Conservation (phyloP, 2,888 invertebrate genomes). For the Phortica okadai region DNA sequence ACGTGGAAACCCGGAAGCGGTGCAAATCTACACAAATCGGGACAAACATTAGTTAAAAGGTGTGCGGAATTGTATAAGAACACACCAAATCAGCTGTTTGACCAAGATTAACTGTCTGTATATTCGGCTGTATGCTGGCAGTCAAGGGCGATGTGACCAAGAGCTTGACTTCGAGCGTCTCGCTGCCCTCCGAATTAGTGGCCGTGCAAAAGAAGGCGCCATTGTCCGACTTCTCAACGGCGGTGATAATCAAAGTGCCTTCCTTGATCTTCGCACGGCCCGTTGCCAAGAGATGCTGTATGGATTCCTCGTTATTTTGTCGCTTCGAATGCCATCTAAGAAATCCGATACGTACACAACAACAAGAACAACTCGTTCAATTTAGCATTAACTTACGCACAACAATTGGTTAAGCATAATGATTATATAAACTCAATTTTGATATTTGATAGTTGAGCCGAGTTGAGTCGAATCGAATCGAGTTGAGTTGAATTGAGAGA, state of each 20-base stretch:
- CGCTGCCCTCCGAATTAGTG: conserved; percentile 79
- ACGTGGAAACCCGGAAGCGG: conserved; percentile 88
- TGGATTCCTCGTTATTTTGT: conserved; percentile 77
- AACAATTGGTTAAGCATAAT: too few relatives aligned
- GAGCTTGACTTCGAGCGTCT: conserved; percentile 78
- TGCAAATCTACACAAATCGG: conserved; percentile 80
- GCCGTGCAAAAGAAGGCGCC: conserved; percentile 79
- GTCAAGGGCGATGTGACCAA: conserved; percentile 83
- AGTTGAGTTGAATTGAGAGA: too few relatives aligned
- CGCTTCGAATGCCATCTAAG: conserved; percentile 78
- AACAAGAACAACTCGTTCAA: too few relatives aligned
- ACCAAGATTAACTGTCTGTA: conserved; percentile 87
- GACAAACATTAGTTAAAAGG: conserved; percentile 3
- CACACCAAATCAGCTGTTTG: conserved; percentile 86
- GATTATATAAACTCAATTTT: too few relatives aligned
- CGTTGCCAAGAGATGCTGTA: conserved; percentile 76
- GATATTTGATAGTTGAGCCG: too few relatives aligned
- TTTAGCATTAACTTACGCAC: too few relatives aligned
- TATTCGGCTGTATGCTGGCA: conserved; percentile 85
- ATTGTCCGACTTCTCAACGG: conserved; percentile 77
- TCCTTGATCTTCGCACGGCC: conserved; percentile 78
- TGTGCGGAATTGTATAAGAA: conserved; percentile 30
- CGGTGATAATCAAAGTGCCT: conserved; percentile 78
- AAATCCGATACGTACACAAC: neutral
- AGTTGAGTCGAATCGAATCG: too few relatives aligned